These are phyloP conservation scores for Meriones unguiculatus DNA, from an alignment of 2,113 vertebrate genomes.

Conservation along the genomic window DNA sequence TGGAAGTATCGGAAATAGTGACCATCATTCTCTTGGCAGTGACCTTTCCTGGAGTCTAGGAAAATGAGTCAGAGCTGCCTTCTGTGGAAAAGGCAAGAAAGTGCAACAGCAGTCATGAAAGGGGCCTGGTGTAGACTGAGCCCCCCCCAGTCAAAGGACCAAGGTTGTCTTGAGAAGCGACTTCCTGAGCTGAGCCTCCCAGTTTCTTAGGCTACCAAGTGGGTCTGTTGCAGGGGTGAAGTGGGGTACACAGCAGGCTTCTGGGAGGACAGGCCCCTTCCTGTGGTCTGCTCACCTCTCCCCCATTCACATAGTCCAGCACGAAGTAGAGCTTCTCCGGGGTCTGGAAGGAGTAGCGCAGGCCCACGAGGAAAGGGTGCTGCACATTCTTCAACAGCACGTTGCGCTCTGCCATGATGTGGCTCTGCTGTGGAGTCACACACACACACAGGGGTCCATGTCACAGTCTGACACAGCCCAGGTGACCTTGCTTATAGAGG, in stretches of 20 bases:
- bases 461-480: background rate
- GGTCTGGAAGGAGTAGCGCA: constrained; percentile 99
- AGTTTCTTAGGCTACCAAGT: background rate
- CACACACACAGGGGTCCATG: background rate
- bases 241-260: background rate
- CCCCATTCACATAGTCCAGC: constrained; percentile 98
- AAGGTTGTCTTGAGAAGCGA: background rate
- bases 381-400: constrained; percentile 97
- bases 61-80: background rate
- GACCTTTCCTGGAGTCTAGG: background rate
- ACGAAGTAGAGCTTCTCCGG: constrained; percentile 99
- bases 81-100: background rate
- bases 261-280: background rate
- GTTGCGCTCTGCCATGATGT: constrained; percentile 98
- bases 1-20: background rate
- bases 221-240: background rate
- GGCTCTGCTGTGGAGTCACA: constrained; percentile 91
- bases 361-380: constrained; percentile 97
- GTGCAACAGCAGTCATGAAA: background rate
- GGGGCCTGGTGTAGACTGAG: background rate
- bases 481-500: background rate
- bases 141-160: no score
- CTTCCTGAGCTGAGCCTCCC: background rate
- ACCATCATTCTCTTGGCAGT: background rate
- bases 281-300: constrained; percentile 90